phyloP scores from a whole-genome alignment of 2,888 invertebrate genomes.

The Eupeodes latifasciatus region DNA sequence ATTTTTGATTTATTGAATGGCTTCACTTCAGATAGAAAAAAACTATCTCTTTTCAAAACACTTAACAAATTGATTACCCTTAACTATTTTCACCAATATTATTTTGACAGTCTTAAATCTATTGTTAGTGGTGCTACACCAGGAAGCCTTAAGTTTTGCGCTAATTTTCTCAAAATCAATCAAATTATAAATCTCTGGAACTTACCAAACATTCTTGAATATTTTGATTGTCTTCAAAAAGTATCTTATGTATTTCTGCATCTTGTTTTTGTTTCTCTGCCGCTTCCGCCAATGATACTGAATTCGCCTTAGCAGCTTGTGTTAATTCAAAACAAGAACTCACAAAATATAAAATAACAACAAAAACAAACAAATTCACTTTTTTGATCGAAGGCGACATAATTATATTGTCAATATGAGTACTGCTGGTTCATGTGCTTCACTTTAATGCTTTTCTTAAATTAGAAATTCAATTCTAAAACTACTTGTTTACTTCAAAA shows the following conservation, averaged over 20 bases:
- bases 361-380: conserved; percentile 6
- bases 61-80: no score
- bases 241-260: conserved; percentile 20
- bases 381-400: not conserved
- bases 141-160: no score
- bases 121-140: no score
- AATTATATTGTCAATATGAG: not conserved
- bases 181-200: not conserved
- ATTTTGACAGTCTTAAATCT: no score
- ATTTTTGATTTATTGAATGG: no score
- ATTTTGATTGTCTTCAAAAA: conserved; percentile 15
- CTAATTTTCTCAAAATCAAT: no score
- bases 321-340: not conserved
- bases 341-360: not conserved
- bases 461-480: conserved; percentile 26
- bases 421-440: no score
- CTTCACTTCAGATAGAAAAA: no score
- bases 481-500: conserved; percentile 1
- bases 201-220: conserved; percentile 43
- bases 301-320: not conserved
- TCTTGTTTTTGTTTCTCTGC: conserved; percentile 5
- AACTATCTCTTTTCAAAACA: no score
- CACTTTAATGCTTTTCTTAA: not conserved
- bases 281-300: not conserved
- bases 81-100: no score